phyloP scores from a whole-genome alignment of 2,888 invertebrate species.

The Choreutis nemorana region DNA sequence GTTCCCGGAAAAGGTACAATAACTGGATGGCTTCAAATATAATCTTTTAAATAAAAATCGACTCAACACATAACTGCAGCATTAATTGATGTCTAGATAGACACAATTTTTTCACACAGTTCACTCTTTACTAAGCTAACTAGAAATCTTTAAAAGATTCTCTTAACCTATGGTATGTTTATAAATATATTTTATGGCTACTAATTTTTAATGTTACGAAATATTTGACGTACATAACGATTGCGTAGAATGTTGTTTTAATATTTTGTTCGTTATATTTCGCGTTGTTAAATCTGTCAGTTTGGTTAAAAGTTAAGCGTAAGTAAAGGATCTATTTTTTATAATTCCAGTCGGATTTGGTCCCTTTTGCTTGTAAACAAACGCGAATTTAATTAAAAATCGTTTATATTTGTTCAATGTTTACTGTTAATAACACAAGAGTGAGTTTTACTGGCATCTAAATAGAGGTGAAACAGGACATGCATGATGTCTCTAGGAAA shows the following conservation, averaged over 20 bases:
- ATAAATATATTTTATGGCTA: slow-evolving; percentile 64
- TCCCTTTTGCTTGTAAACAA: slow-evolving; percentile 67
- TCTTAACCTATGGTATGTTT: slow-evolving; percentile 65
- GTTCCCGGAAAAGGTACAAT: slow-evolving; percentile 41
- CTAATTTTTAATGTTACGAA: slow-evolving; percentile 55
- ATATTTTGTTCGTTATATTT: slow-evolving; percentile 30
- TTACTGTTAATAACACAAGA: slow-evolving; percentile 39
- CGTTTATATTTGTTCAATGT: slow-evolving; percentile 34
- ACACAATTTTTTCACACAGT: slow-evolving; percentile 54
- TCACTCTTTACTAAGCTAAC: slow-evolving; percentile 60
- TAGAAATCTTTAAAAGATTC: slow-evolving; percentile 61
- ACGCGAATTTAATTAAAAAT: slow-evolving; percentile 34
- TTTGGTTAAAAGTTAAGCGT: slow-evolving; percentile 42
- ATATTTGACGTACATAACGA: slow-evolving; percentile 28
- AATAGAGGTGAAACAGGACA: slow-evolving; percentile 26
- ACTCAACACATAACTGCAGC: slow-evolving; percentile 35
- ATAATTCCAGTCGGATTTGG: slow-evolving; percentile 50
- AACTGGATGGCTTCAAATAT: slow-evolving; percentile 50
- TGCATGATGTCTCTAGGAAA: slow-evolving; percentile 27
- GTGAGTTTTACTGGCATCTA: slow-evolving; percentile 24
- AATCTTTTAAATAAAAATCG: slow-evolving; percentile 39
- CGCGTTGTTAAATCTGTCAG: slow-evolving; percentile 39
- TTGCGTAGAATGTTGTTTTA: slow-evolving; percentile 49
- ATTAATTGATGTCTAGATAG: slow-evolving; percentile 32
- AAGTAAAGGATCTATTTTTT: slow-evolving; percentile 27